Base-by-base conservation (phyloP, 2,113 vertebrate species). In the Hyperopisus bebe region DNA sequence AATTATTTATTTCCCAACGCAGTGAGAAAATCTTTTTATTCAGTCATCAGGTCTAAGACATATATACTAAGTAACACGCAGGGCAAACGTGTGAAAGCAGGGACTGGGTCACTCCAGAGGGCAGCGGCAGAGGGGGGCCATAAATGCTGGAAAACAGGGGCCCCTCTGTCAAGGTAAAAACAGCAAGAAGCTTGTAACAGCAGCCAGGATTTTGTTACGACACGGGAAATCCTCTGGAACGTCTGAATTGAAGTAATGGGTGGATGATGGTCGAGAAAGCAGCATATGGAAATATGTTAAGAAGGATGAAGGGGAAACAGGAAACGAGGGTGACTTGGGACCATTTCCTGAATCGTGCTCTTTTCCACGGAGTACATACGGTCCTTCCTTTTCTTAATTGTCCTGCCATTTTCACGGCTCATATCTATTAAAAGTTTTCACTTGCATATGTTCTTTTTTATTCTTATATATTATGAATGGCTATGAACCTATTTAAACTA, bases 91-190 rank as follows among this genome's bases (percentile, higher is more conserved):
- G 11, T 51, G 74, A 51, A 88, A 44, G 9, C 42, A 85, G 17
- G 47, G 44, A 47, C 27, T 5, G 17, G 66, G 62, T 48, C 58
- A 89, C 47, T 53, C 11, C 31, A n/a, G 11, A 88, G 47, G 74
- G 31, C 74, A 83, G 35, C 21, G 35, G 70, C 46, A 44, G 15
- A 46, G 17, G 31, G 77, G 50, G 74, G 47, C 1, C 19, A 31
- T 46, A 27, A 66, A 11, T 27, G 24, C n/a, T 88, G 66, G 66
- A 35, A 83, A 46, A 42, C 44, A 27, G 31, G 27, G 21, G n/a
- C 15, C 15, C 31, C 47, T 80, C 48, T 82, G 70, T 89, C 58
- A 91, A 89, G 90, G 88, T 86, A 91, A 89, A 51, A 86, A 46
- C 21, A 50, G 58, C 27, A 90, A 91, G 62, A 70, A 27, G 62